phyloP scores from a whole-genome alignment of 1,140 invertebrate genomes.

The Drosophila varians region DNA sequence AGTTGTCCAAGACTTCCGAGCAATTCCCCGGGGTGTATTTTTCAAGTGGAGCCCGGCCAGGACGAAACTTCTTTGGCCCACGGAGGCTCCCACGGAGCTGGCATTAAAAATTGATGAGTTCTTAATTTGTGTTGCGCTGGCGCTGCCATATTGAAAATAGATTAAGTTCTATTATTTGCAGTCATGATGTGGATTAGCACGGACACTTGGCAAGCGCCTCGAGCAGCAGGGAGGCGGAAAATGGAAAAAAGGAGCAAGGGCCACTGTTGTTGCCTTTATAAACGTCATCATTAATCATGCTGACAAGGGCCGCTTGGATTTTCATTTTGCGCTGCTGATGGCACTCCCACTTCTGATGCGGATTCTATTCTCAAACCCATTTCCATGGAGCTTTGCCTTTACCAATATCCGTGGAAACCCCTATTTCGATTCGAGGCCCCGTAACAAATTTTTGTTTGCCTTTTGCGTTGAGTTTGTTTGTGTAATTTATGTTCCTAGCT shows the following conservation, averaged over 20 bases:
- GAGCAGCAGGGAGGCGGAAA: conserved; percentile 2
- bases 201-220: conserved; percentile 56
- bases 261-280: conserved; percentile 60
- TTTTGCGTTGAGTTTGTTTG: conserved; percentile 59
- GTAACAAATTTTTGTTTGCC: conserved; percentile 59
- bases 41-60: conserved; percentile 55
- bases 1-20: conserved; percentile 34
- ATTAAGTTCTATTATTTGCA: conserved; percentile 82
- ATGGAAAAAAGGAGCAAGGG: conserved; percentile 29
- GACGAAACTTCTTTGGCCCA: conserved; percentile 36
- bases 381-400: conserved; percentile 29
- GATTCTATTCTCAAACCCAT: conserved; percentile 22
- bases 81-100: conserved; percentile 57
- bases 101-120: conserved; percentile 82
- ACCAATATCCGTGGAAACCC: conserved; percentile 26
- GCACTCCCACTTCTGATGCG: conserved; percentile 8
- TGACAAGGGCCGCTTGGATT: conserved; percentile 75
- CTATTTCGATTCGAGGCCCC: conserved; percentile 48
- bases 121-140: conserved; percentile 78
- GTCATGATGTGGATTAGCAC: conserved; percentile 81
- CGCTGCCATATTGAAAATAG: conserved; percentile 80
- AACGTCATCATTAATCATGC: conserved; percentile 82
- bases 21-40: conserved; percentile 74
- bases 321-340: conserved; percentile 67
- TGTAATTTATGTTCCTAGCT: conserved; percentile 71